Evolutionary conservation across 2,113 vertebrate species (phyloP), one percentile per base, ranked within the genome.

Genomic region (Dromiciops gliroides): DNA sequence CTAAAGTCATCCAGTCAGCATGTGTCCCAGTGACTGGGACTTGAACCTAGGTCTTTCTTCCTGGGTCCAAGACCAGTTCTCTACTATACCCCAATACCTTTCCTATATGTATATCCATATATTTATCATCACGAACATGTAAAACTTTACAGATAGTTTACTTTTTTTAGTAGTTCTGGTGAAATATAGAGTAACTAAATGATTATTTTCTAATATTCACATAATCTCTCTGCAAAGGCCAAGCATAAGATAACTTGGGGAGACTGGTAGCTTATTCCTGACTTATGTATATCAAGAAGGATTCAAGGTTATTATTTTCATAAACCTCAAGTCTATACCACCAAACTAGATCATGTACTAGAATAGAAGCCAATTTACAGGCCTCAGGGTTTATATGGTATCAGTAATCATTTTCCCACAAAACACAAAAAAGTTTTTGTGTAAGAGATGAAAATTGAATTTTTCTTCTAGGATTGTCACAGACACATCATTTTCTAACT

Each of bases 131-230:
- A 89, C 26, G 50, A 50, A 96, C 95, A 96, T 1, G 37, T n/a
- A 92, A 6, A 96, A 92, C 28, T 96, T 97, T 89, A 94, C 23
- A 95, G 93, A 90, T 56, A 94, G 16, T 95, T 50, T 92, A 24
- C 95, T 97, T 92, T 91, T 91, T 60, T 44, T 89, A 91, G 24
- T 16, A 89, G 92, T 49, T 91, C 50, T 90, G 95, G 92, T 83
- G 48, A 92, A 92, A 83, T 10, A 94, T 90, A 94, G 83, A 89
- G 93, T 91, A 95, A 94, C 48, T 49, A 56, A 96, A 92, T 75
- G 16, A 44, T 44, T 44, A 83, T 44, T 23, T 44, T 83, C 19
- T 44, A 83, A 83, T 23, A 83, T 11, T 91, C 93, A 90, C 26
- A 52, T 12, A 91, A 83, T 83, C 2, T 25, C 31, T 67, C 91